Conservation (phyloP, 1,140 invertebrate genomes). For the Neodiprion fabricii region DNA sequence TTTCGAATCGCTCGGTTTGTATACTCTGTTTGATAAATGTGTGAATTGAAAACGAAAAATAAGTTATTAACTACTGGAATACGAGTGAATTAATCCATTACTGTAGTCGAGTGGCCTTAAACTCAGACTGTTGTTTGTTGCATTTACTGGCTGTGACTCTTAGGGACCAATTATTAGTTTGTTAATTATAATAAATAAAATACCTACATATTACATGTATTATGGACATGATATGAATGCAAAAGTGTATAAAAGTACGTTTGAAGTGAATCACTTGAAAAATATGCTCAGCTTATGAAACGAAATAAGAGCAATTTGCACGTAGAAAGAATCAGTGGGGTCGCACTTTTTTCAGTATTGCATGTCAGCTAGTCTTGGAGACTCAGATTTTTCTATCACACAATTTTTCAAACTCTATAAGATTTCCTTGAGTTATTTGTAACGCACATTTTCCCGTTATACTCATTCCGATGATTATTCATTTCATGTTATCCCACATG, state of each 20-base stretch:
- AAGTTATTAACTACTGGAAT: background rate
- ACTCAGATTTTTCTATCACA: too few species aligned
- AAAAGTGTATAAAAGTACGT: background rate
- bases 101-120: constrained; percentile 53
- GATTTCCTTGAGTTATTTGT: too few species aligned
- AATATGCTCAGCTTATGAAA: background rate
- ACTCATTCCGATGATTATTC: too few species aligned
- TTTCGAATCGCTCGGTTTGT: too few species aligned
- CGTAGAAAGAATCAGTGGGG: background rate
- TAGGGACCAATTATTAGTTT: constrained; percentile 57
- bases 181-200: constrained; percentile 20
- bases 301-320: background rate
- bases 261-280: background rate
- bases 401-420: too few species aligned
- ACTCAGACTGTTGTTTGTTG: constrained; percentile 56
- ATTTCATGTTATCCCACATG: too few species aligned
- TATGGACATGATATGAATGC: background rate
- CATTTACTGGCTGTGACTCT: constrained; percentile 63
- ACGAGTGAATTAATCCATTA: constrained; percentile 12
- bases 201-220: constrained; percentile 9
- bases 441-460: too few species aligned
- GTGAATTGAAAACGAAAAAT: background rate
- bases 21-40: background rate
- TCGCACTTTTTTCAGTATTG: too few species aligned
- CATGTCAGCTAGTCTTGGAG: too few species aligned